Percentiles rank a stretch among this genome's conserved stretches.
phyloP scores from a whole-genome alignment of 2,888 invertebrate genomes.

The Tetragnatha montana region DNA sequence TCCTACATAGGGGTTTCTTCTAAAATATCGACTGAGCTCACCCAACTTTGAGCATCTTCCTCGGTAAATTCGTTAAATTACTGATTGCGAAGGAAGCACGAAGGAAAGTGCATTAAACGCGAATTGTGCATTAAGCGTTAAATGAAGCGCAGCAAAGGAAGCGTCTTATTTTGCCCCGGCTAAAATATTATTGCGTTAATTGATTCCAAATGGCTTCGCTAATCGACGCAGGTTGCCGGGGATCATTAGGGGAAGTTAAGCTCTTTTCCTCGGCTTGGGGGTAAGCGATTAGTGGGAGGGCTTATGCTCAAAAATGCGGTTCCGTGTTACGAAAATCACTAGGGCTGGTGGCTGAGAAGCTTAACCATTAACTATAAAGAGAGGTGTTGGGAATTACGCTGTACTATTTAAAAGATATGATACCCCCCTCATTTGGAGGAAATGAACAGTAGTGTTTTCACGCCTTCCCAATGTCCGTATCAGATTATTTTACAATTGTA shows the following conservation, averaged over 20 bases:
- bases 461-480: too few relatives aligned
- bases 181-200: slow-evolving; percentile 45
- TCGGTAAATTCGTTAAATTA: background rate
- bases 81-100: background rate
- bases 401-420: too few relatives aligned
- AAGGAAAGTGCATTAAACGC: too few relatives aligned
- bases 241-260: background rate
- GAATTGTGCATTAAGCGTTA: slow-evolving; percentile 15
- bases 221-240: background rate
- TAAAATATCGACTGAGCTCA: background rate
- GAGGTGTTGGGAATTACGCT: too few relatives aligned
- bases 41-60: background rate
- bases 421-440: too few relatives aligned
- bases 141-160: slow-evolving; percentile 7
- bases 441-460: too few relatives aligned
- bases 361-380: too few relatives aligned
- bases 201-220: slow-evolving; percentile 31
- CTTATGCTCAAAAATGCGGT: background rate
- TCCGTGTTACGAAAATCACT: background rate
- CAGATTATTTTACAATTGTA: too few relatives aligned
- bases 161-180: slow-evolving; percentile 15
- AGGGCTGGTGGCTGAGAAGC: background rate
- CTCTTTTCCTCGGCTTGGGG: background rate
- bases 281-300: background rate
- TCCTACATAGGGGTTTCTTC: background rate